Conservation (phyloP, 2,113 vertebrate species). For the Pongo abelii region DNA sequence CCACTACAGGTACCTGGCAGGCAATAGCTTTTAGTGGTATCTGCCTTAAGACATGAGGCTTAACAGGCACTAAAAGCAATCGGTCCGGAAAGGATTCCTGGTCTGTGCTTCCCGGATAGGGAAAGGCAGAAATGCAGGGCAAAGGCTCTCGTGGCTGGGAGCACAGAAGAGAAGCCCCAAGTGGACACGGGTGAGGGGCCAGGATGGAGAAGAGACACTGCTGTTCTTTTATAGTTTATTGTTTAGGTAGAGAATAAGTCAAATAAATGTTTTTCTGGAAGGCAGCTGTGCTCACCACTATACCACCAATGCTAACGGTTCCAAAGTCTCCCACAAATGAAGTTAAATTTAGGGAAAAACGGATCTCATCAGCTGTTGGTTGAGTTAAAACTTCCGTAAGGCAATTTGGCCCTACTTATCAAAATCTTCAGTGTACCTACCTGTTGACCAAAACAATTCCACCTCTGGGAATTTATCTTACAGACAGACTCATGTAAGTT, state of each 20-base stretch:
- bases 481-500: background rate
- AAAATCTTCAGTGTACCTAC: background rate
- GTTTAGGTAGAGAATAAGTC: background rate
- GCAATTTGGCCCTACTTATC: background rate
- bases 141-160: background rate
- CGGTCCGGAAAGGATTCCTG: background rate
- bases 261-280: too few species aligned
- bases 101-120: background rate
- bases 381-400: background rate
- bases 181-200: background rate
- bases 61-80: slow-evolving; percentile 19
- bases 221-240: background rate
- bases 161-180: background rate
- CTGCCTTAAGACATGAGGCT: slow-evolving; percentile 9
- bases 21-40: slow-evolving; percentile 46
- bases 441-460: background rate
- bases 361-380: background rate
- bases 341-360: background rate
- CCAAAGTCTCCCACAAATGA: background rate
- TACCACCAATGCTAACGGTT: background rate
- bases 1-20: background rate
- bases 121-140: background rate
- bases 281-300: too few species aligned
- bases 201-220: background rate
- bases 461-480: background rate